Base-by-base conservation (phyloP, 2,113 vertebrate species). In the Mastomys coucha region DNA sequence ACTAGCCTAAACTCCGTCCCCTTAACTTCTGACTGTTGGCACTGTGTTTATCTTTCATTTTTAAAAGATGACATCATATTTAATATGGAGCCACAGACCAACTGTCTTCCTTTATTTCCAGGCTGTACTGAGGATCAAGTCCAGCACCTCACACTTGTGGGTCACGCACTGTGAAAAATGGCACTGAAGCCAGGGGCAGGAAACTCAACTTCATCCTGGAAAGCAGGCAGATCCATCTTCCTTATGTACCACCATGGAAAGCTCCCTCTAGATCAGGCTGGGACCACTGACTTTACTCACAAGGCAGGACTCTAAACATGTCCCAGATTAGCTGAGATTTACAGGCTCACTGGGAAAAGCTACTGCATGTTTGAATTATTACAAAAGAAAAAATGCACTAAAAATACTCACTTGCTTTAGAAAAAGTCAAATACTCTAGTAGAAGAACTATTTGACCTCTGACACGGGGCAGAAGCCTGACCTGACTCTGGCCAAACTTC, bases 381-480 rank as follows among this genome's bases (percentile, higher is more conserved):
- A 97, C 85, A 31, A 73, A 97, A 96, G 90, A n/a, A n/a, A 98
- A 96, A 97, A 94, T 5, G 96, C 87, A 96, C 96, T 31, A 96
- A 92, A 98, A 98, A 92, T 94, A 98, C 96, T 97, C 95, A 91
- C 88, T 97, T 97, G n/a, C 87, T 76, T 82, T 89, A 97, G 96
- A 95, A 97, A 98, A 98, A 98, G 95, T 92, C 63, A 96, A 33
- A 96, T 60, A 60, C 92, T 97, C 96, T 93, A 97, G 93, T 93
- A 97, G 93, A 96, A 97, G 89, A 98, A 97, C 60, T 94, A 97
- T 93, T 96, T 97, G 58, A 98, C 96, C 91, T 98, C 96, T 95
- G 94, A 98, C 93, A 95, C 95, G 98, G 97, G 97, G 96, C 81
- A 96, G 97, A 98, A 96, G 88, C 63, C 97, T 94, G 91, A 98